Percentiles rank a stretch among this genome's conserved stretches.
Conservation (phyloP, 2,113 vertebrate genomes). For the Catharus minimus region DNA sequence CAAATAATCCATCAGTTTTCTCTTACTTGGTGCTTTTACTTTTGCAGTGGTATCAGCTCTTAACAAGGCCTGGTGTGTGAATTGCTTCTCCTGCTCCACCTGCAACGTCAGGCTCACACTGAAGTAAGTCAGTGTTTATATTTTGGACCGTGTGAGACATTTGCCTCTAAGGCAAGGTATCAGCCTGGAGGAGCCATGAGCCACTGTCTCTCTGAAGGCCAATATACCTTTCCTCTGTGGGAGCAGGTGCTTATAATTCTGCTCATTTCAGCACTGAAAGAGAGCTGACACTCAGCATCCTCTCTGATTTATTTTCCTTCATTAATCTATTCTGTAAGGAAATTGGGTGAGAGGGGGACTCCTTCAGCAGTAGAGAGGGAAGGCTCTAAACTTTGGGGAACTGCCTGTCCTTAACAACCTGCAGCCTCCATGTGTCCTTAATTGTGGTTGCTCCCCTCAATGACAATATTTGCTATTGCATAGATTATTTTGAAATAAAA, state of each 20-base stretch:
- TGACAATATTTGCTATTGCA: neutral
- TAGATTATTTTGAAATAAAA: neutral
- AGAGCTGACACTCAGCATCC: neutral
- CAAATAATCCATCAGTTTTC: neutral
- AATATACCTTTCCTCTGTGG: neutral
- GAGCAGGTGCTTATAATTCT: neutral
- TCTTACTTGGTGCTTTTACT: slow-evolving; percentile 27
- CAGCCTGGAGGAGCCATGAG: neutral
- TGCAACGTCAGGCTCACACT: slow-evolving; percentile 93
- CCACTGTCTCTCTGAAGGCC: neutral
- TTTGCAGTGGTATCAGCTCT: slow-evolving; percentile 91
- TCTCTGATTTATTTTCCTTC: neutral
- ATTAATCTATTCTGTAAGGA: neutral
- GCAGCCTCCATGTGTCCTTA: neutral
- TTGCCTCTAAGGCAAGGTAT: neutral
- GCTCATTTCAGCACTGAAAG: neutral
- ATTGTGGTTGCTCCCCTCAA: neutral
- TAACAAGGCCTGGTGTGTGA: slow-evolving; percentile 97
- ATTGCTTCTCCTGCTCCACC: slow-evolving; percentile 92
- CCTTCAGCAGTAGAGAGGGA: neutral
- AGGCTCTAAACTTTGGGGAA: neutral
- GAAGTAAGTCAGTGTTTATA: slow-evolving; percentile 81
- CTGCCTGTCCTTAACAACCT: neutral
- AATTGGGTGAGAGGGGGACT: neutral
- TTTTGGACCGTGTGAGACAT: neutral